phyloP scores from a whole-genome alignment of 2,113 vertebrate genomes.

The Prionailurus viverrinus region DNA sequence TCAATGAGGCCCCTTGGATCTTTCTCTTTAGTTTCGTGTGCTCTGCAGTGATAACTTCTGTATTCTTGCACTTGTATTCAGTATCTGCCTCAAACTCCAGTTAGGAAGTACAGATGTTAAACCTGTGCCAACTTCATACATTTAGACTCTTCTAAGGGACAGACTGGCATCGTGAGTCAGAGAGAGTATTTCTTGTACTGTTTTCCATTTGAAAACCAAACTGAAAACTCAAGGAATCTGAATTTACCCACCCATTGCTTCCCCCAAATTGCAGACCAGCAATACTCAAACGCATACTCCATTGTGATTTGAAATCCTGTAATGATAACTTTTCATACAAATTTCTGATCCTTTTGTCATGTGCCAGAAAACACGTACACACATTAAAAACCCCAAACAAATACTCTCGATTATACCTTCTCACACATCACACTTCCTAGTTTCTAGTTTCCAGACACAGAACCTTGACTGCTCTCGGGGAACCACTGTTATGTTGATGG shows the following conservation, averaged over 20 bases:
- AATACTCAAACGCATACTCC: not conserved
- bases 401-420: conserved; percentile 28
- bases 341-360: conserved; percentile 33
- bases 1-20: not conserved
- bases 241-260: not conserved
- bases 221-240: not conserved
- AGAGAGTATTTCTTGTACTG: conserved; percentile 18
- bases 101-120: not conserved
- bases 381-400: conserved; percentile 37
- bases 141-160: not conserved
- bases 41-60: not conserved
- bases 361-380: conserved; percentile 40
- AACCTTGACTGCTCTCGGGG: conserved; percentile 55
- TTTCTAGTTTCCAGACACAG: conserved; percentile 42
- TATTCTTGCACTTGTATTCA: not conserved
- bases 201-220: conserved; percentile 58
- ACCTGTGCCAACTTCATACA: not conserved
- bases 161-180: not conserved
- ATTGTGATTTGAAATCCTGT: conserved; percentile 47
- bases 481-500: conserved; percentile 39
- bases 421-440: conserved; percentile 46
- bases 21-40: not conserved
- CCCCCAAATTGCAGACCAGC: not conserved
- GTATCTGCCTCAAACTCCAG: not conserved
- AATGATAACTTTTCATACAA: conserved; percentile 36